Evolutionary conservation across 2,888 invertebrate species (phyloP).

Genomic region (Agrotis clavis): DNA sequence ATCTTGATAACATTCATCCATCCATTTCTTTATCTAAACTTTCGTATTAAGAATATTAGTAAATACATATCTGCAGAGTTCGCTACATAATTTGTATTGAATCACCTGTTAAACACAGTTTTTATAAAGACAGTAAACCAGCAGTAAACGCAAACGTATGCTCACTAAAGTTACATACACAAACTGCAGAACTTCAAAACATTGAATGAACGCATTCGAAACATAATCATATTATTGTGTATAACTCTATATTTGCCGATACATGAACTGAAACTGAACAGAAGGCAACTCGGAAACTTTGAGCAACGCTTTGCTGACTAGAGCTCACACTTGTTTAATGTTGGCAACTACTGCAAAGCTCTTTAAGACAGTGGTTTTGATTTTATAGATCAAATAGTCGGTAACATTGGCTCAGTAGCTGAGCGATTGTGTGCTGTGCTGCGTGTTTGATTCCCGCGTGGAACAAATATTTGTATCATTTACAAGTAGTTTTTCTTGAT

Average conservation of each 20-base stretch:
- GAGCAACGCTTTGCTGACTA: slow-evolving; percentile 68
- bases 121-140: neutral
- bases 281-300: slow-evolving; percentile 53
- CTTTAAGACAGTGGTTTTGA: slow-evolving; percentile 36
- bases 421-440: no score
- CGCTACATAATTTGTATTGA: no score
- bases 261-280: slow-evolving; percentile 52
- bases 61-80: no score
- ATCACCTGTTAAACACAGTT: no score
- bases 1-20: no score
- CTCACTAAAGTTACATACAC: neutral
- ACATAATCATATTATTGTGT: slow-evolving; percentile 42
- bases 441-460: no score
- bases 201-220: slow-evolving; percentile 45
- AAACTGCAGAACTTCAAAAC: slow-evolving; percentile 29
- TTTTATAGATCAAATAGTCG: slow-evolving; percentile 31
- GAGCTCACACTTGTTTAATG: slow-evolving; percentile 57
- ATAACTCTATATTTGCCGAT: slow-evolving; percentile 50
- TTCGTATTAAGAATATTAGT: no score
- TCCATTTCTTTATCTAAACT: no score
- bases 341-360: slow-evolving; percentile 46
- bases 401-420: no score
- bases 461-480: no score
- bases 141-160: neutral
- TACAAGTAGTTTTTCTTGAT: no score